Evolutionary conservation across 2,797 vertebrate genomes (phyloP).

Genomic region (Brotula barbata): DNA sequence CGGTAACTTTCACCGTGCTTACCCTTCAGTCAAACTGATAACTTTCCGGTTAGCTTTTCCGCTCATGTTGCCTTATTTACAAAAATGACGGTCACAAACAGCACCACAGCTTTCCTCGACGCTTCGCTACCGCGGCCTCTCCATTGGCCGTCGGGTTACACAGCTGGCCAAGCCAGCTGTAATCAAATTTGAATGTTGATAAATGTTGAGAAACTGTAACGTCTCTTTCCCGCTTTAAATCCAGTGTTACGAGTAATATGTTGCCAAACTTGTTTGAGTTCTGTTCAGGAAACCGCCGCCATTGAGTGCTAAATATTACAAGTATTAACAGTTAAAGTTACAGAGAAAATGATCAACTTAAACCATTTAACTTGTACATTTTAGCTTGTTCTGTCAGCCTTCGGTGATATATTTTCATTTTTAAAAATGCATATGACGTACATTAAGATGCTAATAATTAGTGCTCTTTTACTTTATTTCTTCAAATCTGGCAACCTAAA

Average conservation of each 20-base stretch:
- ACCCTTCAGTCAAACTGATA: not conserved
- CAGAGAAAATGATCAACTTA: too few species aligned
- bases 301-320: too few species aligned
- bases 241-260: constrained; percentile 13
- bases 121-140: rapidly evolving
- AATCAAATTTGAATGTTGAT: not conserved
- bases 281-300: not conserved
- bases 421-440: too few species aligned
- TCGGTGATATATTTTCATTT: too few species aligned
- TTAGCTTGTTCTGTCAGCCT: too few species aligned
- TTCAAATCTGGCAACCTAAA: constrained; percentile 53
- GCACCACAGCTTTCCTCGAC: rapidly evolving
- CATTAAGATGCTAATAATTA: not conserved
- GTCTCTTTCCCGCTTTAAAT: constrained; percentile 69
- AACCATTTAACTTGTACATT: too few species aligned
- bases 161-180: rapidly evolving
- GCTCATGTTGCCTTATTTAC: not conserved
- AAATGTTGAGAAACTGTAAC: not conserved
- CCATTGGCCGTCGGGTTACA: not conserved
- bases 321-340: too few species aligned
- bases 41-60: not conserved
- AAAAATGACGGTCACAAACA: not conserved
- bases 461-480: not conserved
- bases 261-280: constrained; percentile 53
- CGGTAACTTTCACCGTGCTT: not conserved